A percentile compares a stretch with the other conserved stretches of the same genome.
Evolutionary conservation across 1,140 invertebrate species (phyloP).

Genomic region (Nomia melanderi): DNA sequence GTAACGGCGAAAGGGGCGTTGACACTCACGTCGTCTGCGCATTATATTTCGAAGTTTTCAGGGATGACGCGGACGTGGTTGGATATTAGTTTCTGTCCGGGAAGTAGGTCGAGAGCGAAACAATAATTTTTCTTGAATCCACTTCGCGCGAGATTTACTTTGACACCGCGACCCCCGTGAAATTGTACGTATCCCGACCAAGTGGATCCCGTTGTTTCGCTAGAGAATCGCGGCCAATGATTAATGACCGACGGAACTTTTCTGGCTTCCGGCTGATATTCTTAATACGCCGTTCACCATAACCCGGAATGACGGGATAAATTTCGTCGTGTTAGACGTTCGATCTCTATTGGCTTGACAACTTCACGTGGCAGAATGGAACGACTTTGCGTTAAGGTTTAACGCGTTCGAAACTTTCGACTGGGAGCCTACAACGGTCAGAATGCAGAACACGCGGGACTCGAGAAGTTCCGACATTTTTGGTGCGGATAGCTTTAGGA

Average conservation of each 20-base stretch:
- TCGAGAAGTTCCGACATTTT: no score
- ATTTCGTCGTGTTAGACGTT: slow-evolving; percentile 17
- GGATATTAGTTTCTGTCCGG: slow-evolving; percentile 49
- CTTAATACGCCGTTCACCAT: slow-evolving; percentile 12
- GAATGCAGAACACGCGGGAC: no score
- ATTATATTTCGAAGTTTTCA: slow-evolving; percentile 41
- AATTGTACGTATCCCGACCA: slow-evolving; percentile 38
- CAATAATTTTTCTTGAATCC: slow-evolving; percentile 62
- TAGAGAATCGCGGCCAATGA: slow-evolving; percentile 2
- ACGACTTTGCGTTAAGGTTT: no score
- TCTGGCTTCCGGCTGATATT: slow-evolving; percentile 25
- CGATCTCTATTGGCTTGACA: not conserved
- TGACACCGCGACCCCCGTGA: slow-evolving; percentile 42
- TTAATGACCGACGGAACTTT: slow-evolving; percentile 31
- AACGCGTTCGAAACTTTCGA: no score
- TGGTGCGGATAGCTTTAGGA: no score
- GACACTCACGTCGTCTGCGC: not conserved
- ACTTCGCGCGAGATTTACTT: slow-evolving; percentile 59
- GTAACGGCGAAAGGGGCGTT: not conserved
- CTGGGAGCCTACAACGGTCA: no score
- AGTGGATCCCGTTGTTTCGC: slow-evolving; percentile 32
- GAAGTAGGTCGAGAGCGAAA: slow-evolving; percentile 56
- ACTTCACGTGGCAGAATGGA: not conserved
- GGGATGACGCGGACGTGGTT: slow-evolving; percentile 22
- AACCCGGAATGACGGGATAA: slow-evolving; percentile 5